A percentile compares a stretch with the other conserved stretches of the same genome.
These are phyloP conservation scores for Zosterops pallidus DNA, from an alignment of 2,113 vertebrate species.

Conservation along the genomic window DNA sequence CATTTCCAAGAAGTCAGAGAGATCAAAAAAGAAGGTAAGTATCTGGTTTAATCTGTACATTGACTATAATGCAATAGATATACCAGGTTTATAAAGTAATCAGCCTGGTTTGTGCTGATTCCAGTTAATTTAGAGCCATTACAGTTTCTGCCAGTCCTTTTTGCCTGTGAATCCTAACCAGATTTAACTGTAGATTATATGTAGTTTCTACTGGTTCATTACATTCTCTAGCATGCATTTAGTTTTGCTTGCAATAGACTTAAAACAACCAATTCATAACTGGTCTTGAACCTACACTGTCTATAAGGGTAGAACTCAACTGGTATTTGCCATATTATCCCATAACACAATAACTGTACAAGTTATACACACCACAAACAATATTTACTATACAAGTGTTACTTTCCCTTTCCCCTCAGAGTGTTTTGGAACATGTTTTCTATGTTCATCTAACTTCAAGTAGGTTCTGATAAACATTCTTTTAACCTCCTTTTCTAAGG, in stretches of 20 bases:
- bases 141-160: not conserved
- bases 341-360: not conserved
- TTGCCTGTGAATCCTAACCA: not conserved
- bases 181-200: not conserved
- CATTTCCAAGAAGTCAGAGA: constrained; percentile 84
- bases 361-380: not conserved
- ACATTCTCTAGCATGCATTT: not conserved
- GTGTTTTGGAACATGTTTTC: not conserved
- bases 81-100: not conserved
- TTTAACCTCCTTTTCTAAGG: not conserved
- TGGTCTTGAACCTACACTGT: not conserved
- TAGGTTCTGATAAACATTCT: not conserved
- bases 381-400: not conserved
- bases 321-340: not conserved
- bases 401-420: not conserved
- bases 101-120: not conserved
- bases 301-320: not conserved
- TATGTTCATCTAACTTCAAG: not conserved
- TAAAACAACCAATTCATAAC: not conserved
- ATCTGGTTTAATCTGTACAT: not conserved
- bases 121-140: not conserved
- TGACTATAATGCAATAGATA: not conserved
- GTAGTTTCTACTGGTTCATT: not conserved
- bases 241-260: not conserved
- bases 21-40: constrained; percentile 84